phyloP scores from a whole-genome alignment of 2,113 vertebrate genomes.

The Microtus pennsylvanicus region DNA sequence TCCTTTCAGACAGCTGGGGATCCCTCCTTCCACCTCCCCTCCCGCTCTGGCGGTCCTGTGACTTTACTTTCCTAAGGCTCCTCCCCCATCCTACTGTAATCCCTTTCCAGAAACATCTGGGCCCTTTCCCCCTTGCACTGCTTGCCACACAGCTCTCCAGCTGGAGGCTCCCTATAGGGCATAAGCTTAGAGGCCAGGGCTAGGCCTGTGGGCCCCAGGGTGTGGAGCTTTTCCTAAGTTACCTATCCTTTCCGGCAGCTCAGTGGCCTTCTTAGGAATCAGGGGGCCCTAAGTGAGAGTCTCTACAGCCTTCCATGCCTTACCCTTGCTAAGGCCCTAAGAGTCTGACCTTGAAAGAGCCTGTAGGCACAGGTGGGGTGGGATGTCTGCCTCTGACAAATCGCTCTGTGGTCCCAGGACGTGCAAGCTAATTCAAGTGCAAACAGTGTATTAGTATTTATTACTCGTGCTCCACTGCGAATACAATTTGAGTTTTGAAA shows the following conservation, averaged over 20 bases:
- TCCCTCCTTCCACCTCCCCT: neutral
- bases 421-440: conserved; percentile 67
- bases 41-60: neutral
- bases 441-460: conserved; percentile 73
- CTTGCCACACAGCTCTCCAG: no score
- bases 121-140: no score
- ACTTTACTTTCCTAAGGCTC: neutral
- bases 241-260: neutral
- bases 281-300: neutral
- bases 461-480: conserved; percentile 68
- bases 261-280: neutral
- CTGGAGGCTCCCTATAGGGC: neutral
- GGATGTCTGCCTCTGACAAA: conserved; percentile 60
- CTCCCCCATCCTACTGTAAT: neutral
- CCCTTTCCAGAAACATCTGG: neutral
- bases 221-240: neutral
- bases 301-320: neutral
- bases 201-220: no score
- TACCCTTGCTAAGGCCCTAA: neutral
- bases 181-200: neutral
- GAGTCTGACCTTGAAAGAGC: conserved; percentile 58
- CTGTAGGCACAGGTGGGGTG: neutral
- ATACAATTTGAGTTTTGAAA: conserved; percentile 79
- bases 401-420: conserved; percentile 56
- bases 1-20: neutral